Conservation (phyloP, 2,797 vertebrate genomes). For the Gymnoscopelus braueri region DNA sequence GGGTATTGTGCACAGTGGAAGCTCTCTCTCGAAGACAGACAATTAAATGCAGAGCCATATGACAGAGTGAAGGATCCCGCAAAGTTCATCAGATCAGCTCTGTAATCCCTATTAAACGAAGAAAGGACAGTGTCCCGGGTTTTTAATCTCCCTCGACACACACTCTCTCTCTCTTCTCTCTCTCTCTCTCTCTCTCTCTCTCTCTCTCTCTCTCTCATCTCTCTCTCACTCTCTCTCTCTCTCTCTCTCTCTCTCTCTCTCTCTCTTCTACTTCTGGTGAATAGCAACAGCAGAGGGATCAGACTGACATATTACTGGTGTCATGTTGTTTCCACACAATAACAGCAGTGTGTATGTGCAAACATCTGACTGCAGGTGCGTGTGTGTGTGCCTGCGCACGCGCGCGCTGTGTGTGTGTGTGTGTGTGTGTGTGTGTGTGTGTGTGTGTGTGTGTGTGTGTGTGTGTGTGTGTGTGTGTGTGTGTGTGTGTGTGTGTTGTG, state of each 20-base stretch:
- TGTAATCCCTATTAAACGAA: constrained; percentile 76
- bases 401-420: not conserved
- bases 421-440: constrained; percentile 16
- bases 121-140: constrained; percentile 60
- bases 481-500: too few species aligned
- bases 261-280: not conserved
- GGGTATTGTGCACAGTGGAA: constrained; percentile 50
- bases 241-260: constrained; percentile 2
- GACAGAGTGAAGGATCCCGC: constrained; percentile 67
- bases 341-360: constrained; percentile 12
- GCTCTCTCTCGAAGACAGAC: constrained; percentile 63
- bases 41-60: constrained; percentile 76
- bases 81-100: constrained; percentile 75
- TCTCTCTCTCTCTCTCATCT: not conserved
- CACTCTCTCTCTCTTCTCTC: constrained; percentile 21
- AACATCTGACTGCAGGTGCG: not conserved
- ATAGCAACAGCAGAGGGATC: constrained; percentile 42
- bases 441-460: not conserved
- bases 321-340: constrained; percentile 41
- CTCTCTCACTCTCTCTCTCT: not conserved
- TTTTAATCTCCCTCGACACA: constrained; percentile 56
- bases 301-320: constrained; percentile 73
- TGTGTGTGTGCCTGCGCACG: not conserved
- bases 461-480: too few species aligned
- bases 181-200: constrained; percentile 4